A percentile compares a stretch with the other conserved stretches of the same genome.
phyloP scores from a whole-genome alignment of 1,140 invertebrate species.

The Amphibalanus amphitrite region DNA sequence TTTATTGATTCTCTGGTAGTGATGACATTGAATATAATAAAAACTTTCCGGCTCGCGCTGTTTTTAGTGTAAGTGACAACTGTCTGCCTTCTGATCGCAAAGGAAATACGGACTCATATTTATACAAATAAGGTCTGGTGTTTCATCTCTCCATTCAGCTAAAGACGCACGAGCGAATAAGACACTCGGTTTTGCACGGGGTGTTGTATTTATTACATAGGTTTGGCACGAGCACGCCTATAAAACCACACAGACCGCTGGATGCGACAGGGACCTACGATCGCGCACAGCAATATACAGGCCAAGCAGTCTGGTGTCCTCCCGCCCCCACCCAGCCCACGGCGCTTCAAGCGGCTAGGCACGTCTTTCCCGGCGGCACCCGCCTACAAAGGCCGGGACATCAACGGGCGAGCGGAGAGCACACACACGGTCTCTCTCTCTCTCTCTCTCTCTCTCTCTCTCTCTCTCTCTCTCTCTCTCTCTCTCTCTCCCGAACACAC shows the following conservation, averaged over 20 bases:
- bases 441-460: not conserved
- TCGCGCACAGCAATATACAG: not conserved
- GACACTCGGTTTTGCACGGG: not conserved
- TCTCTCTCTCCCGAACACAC: not conserved
- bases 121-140: too few relatives aligned
- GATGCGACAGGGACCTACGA: not conserved
- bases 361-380: not conserved
- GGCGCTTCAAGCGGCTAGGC: not conserved
- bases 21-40: too few relatives aligned
- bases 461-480: not conserved
- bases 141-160: too few relatives aligned
- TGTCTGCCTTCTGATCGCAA: too few relatives aligned
- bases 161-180: not conserved
- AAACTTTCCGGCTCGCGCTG: too few relatives aligned
- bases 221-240: not conserved
- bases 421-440: not conserved
- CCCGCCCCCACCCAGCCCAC: too few relatives aligned
- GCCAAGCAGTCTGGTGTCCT: not conserved
- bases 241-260: not conserved
- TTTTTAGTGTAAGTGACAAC: too few relatives aligned
- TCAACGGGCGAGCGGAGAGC: not conserved
- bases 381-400: not conserved
- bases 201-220: conserved; percentile 1
- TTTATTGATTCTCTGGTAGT: too few relatives aligned
- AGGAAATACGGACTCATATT: too few relatives aligned